Evolutionary conservation across 2,888 invertebrate species (phyloP).

Genomic region (Plebejus melissa): DNA sequence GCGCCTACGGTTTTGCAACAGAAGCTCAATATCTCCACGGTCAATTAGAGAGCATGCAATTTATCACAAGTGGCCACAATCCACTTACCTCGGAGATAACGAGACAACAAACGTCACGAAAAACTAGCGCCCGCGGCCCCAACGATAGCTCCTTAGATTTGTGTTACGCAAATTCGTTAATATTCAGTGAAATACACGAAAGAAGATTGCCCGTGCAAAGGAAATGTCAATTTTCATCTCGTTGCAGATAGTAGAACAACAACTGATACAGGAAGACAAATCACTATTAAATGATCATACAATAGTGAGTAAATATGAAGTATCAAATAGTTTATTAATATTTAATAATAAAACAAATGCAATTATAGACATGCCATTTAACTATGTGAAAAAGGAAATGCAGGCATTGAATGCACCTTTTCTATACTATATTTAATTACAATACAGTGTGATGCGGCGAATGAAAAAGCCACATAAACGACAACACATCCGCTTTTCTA

Average conservation of each 20-base stretch:
- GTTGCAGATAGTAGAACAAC: background rate
- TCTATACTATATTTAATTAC: conserved; percentile 7
- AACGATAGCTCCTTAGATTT: conserved; percentile 44
- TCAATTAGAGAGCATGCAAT: conserved; percentile 35
- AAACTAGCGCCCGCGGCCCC: conserved; percentile 46
- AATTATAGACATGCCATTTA: background rate
- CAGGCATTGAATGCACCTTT: background rate
- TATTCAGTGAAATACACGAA: conserved; percentile 1
- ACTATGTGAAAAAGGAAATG: background rate
- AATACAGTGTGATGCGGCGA: background rate
- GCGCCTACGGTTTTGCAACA: conserved; percentile 34
- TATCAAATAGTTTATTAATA: too few species aligned
- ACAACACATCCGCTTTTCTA: conserved; percentile 6
- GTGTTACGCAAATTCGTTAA: conserved; percentile 13
- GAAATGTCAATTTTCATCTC: too few species aligned
- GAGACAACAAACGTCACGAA: conserved; percentile 47
- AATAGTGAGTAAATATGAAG: too few species aligned
- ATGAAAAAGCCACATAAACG: background rate
- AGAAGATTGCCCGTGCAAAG: background rate
- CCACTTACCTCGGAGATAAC: conserved; percentile 33
- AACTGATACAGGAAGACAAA: background rate
- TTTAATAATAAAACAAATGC: background rate
- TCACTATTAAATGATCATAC: too few species aligned
- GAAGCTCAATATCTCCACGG: conserved; percentile 29
- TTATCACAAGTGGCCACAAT: conserved; percentile 37